Base-by-base conservation (phyloP, 2,888 invertebrate species). In the Orthonychiurus folsomi region DNA sequence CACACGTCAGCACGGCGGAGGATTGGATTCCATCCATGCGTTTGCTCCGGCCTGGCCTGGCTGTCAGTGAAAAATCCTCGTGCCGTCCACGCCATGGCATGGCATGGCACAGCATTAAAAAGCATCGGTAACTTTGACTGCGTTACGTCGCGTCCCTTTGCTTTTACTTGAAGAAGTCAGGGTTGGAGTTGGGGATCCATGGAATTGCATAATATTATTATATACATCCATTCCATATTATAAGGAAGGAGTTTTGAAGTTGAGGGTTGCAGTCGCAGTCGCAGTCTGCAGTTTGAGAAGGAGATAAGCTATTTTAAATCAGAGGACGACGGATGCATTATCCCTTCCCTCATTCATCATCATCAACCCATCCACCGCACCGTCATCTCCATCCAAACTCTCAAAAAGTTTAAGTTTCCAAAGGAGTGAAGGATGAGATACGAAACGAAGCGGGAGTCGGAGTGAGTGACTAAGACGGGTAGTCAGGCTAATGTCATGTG, bases 281-380 rank as follows among this genome's bases (percentile, higher is more conserved):
- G 5, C 52, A 12, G 52, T 9, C 52, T 12, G 20, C 21, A 52
- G 21, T n/a, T n/a, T 37, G 52, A 52, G 27, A 56, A 56, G n/a
- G n/a, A 56, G 56, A 56, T 50, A 59, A 59, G 50, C 50, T 15
- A 18, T 50, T 50, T 48, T 50, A 50, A 48, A 59, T 59, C 48
- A 57, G 24, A 28, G 37, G 28, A 26, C n/a, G n/a, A n/a, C n/a
- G n/a, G n/a, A 37, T 21, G 57, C 57, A 57, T 57, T 57, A 57
- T 57, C 24, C n/a, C 3, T n/a, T 23, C n/a, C 37, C 57, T 57
- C 57, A 57, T 57, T 57, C 57, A 57, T 57, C 57, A 57, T 57
- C 57, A 57, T 57, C 57, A 57, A 57, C 57, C n/a, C 52, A 52
- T 52, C 52, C n/a, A n/a, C n/a, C n/a, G n/a, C n/a, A n/a, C n/a